Conservation (phyloP, 2,113 vertebrate genomes). For the Sclerurus mexicanus region DNA sequence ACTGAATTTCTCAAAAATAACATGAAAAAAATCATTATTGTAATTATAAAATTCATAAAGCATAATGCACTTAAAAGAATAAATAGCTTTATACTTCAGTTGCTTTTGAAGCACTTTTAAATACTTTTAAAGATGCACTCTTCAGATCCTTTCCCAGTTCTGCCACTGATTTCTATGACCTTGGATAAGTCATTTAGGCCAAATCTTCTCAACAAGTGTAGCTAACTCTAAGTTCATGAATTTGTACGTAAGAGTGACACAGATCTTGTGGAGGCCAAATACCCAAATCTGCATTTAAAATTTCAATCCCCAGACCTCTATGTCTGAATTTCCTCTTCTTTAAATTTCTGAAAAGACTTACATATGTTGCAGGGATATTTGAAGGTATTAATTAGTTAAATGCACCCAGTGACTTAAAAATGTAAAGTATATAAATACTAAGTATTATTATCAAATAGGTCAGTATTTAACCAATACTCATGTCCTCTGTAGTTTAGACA, state of each 20-base stretch:
- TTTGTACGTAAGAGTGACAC: background rate
- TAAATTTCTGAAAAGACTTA: background rate
- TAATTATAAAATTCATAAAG: background rate
- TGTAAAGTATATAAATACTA: background rate
- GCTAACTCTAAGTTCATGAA: background rate
- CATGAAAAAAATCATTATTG: background rate
- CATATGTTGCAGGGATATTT: background rate
- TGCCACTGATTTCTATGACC: background rate
- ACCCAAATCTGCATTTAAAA: constrained; percentile 16
- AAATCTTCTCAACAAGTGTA: background rate
- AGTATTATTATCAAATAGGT: background rate
- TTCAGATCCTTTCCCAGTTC: background rate
- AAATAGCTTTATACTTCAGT: background rate
- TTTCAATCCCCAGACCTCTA: background rate
- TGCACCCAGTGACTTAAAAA: background rate
- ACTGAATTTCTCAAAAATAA: background rate
- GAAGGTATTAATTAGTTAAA: constrained; percentile 11
- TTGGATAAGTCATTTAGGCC: background rate
- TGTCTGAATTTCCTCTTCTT: background rate
- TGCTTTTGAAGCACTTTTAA: no score
- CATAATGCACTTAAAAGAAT: background rate
- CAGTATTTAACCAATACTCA: background rate
- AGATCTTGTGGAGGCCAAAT: background rate
- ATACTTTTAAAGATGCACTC: background rate
- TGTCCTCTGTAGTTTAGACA: background rate